phyloP scores from a whole-genome alignment of 2,888 invertebrate species.

The Cheilosia variabilis region DNA sequence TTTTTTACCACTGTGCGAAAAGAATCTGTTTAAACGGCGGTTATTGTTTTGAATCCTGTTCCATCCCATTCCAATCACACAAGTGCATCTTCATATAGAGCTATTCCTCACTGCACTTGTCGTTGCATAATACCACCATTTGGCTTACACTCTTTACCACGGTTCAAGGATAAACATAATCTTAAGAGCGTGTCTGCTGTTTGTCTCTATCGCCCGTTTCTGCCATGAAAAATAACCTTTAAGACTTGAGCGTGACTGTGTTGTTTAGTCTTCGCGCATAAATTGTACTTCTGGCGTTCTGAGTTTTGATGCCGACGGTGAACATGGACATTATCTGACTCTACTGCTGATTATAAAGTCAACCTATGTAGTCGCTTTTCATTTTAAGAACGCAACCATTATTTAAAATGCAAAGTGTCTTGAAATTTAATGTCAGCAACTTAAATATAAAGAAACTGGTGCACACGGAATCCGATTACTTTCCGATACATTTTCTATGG shows the following conservation, averaged over 20 bases:
- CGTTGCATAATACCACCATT: conserved; percentile 50
- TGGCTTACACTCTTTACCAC: conserved; percentile 33
- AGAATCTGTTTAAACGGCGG: conserved; percentile 55
- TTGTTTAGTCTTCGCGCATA: background rate
- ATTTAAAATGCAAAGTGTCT: conserved; percentile 30
- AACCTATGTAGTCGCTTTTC: background rate
- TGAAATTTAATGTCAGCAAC: conserved; percentile 9
- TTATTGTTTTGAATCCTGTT: conserved; percentile 56
- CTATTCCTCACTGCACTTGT: background rate
- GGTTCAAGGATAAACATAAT: conserved; percentile 71
- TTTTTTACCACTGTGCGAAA: background rate
- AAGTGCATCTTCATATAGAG: conserved; percentile 39
- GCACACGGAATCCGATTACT: conserved; percentile 21
- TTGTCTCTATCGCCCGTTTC: conserved; percentile 14
- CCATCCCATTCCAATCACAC: conserved; percentile 41
- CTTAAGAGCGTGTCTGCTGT: conserved; percentile 40
- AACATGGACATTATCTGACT: conserved; percentile 14
- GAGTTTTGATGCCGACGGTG: background rate
- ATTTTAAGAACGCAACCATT: conserved; percentile 5
- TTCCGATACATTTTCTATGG: conserved; percentile 7
- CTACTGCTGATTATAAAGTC: conserved; percentile 9
- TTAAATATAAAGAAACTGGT: background rate
- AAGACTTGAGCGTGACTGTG: conserved; percentile 8
- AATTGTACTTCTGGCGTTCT: conserved; percentile 1
- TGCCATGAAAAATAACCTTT: conserved; percentile 27